phyloP scores from a whole-genome alignment of 2,888 invertebrate species.

The Leptopilina myrica region DNA sequence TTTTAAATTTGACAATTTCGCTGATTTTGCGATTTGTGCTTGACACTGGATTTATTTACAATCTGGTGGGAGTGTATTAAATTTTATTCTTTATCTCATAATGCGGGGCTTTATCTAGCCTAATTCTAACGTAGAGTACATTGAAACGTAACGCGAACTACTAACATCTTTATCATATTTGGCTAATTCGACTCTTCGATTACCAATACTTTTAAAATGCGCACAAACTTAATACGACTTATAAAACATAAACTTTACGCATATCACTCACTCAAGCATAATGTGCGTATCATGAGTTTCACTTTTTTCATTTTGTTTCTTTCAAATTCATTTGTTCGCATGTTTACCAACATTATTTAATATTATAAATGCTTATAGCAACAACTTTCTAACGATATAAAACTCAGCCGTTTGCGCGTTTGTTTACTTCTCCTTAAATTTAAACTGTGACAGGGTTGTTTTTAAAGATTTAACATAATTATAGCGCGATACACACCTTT shows the following conservation, averaged over 20 bases:
- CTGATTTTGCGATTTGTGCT: constrained; percentile 63
- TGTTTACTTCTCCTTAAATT: constrained; percentile 7
- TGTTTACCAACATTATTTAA: constrained; percentile 25
- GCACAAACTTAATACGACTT: constrained; percentile 54
- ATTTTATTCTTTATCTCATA: constrained; percentile 42
- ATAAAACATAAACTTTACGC: constrained; percentile 57
- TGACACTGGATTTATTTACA: constrained; percentile 64
- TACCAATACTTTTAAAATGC: constrained; percentile 52
- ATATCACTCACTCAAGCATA: constrained; percentile 71
- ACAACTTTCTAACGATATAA: not conserved
- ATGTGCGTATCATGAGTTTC: constrained; percentile 67
- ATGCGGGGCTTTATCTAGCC: constrained; percentile 48
- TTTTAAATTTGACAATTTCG: constrained; percentile 45
- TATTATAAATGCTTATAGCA: constrained; percentile 2
- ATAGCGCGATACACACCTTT: constrained; percentile 33
- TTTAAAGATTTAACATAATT: constrained; percentile 20
- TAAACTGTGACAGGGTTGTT: constrained; percentile 25
- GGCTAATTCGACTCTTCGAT: constrained; percentile 65
- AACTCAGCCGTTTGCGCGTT: constrained; percentile 40
- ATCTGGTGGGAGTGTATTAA: constrained; percentile 53
- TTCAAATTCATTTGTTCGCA: constrained; percentile 40
- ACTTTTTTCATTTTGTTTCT: constrained; percentile 26
- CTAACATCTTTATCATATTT: constrained; percentile 72
- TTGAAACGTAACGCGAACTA: constrained; percentile 65
- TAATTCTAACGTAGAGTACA: constrained; percentile 66